Evolutionary conservation across 1,140 invertebrate species (phyloP).

Genomic region (Bombus sylvicola): DNA sequence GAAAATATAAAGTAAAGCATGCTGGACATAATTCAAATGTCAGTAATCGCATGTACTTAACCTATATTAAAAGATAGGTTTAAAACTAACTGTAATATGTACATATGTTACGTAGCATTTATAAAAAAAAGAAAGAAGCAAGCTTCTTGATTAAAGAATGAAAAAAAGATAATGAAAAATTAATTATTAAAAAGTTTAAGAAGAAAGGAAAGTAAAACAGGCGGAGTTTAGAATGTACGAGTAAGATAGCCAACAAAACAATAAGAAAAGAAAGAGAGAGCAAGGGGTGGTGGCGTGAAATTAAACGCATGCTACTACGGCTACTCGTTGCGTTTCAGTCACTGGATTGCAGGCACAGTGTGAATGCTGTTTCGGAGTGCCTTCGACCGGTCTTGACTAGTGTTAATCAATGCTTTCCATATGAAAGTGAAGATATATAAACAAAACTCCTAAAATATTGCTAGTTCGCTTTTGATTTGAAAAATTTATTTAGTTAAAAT

Average conservation of each 20-base stretch:
- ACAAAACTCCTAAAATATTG: neutral
- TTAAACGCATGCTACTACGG: slow-evolving; percentile 35
- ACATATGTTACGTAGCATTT: neutral
- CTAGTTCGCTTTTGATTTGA: neutral
- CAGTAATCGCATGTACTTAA: neutral
- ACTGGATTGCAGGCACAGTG: slow-evolving; percentile 61
- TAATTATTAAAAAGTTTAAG: neutral
- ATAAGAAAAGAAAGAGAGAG: slow-evolving; percentile 17
- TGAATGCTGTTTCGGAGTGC: slow-evolving; percentile 20
- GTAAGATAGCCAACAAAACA: neutral
- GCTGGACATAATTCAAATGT: neutral
- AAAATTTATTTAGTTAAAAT: neutral
- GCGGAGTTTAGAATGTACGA: neutral
- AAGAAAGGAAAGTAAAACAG: neutral
- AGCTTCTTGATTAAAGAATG: neutral
- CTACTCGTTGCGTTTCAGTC: slow-evolving; percentile 58
- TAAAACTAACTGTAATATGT: neutral
- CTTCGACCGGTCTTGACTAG: neutral
- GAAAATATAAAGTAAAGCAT: neutral
- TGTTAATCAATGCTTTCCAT: neutral
- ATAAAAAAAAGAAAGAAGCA: neutral
- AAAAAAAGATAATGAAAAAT: neutral
- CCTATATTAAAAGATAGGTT: neutral
- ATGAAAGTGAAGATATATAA: slow-evolving; percentile 6
- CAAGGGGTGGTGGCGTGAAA: slow-evolving; percentile 48